Conservation (phyloP, 2,797 vertebrate species). For the Megalops cyprinoides region DNA sequence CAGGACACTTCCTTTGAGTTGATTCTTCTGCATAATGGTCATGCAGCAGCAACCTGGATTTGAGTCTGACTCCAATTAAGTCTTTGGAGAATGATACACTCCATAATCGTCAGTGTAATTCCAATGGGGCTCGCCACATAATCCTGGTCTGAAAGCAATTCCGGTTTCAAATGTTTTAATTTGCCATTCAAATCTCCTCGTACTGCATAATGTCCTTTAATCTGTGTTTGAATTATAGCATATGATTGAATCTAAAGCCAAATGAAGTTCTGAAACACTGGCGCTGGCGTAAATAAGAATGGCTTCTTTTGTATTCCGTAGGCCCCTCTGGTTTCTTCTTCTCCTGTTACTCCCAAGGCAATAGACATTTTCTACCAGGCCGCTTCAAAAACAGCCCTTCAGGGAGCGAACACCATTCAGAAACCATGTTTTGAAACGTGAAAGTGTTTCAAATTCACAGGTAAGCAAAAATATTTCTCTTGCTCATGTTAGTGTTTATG, state of each 20-base stretch:
- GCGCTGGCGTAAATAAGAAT: conserved; percentile 43
- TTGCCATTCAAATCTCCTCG: conserved; percentile 20
- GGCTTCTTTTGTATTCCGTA: conserved; percentile 44
- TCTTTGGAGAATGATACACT: not conserved
- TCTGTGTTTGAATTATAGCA: conserved; percentile 20
- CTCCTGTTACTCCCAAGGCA: conserved; percentile 41
- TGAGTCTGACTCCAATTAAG: conserved; percentile 24
- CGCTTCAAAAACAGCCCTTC: conserved; percentile 50
- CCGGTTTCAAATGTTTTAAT: conserved; percentile 27
- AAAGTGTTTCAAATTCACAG: conserved; percentile 52
- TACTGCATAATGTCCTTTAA: conserved; percentile 14
- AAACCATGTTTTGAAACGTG: conserved; percentile 43
- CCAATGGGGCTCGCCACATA: not conserved
- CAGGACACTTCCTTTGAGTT: conserved; percentile 16
- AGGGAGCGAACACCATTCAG: conserved; percentile 46
- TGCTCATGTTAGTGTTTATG: not conserved
- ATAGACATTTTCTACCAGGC: conserved; percentile 42
- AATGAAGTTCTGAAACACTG: conserved; percentile 47
- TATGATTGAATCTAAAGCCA: conserved; percentile 37
- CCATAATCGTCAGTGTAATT: conserved; percentile 16
- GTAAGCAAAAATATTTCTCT: conserved; percentile 1
- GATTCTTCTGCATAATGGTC: conserved; percentile 9
- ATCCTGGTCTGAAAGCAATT: conserved; percentile 37
- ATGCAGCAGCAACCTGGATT: conserved; percentile 9
- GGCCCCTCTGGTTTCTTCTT: conserved; percentile 44